Evolutionary conservation across 1,140 invertebrate genomes (phyloP), one percentile per base, ranked within the genome.

Genomic region (Ostrea denselamellosa): DNA sequence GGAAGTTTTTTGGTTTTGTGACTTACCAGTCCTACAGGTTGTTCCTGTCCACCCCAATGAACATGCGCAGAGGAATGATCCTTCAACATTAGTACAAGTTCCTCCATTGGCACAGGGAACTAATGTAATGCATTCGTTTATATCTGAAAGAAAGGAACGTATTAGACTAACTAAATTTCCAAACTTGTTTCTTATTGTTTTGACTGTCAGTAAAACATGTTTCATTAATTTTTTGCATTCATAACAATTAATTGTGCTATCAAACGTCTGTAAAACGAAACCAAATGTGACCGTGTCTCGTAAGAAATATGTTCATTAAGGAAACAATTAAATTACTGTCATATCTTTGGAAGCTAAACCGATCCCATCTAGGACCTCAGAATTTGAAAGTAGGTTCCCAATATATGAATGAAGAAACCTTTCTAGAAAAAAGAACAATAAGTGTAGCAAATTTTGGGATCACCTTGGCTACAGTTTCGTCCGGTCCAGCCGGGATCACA

Each of bases 81-180:
- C 83, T 0, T 83, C 77, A 14, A 81, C 62, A 25, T 71, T 86
- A 2, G 44, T 68, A 83, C 89, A 89, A 0, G 84, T 87, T 17
- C 86, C 86, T 58, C 86, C 86, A 53, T 89, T 87, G 2, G 58
- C 25, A 58, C 89, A 89, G 8, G 89, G 86, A 10, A 14, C 52
- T 28, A 77, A 77, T 12, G 25, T 58, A 19, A 68, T 25, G 51
- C 86, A 87, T 54, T 85, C 68, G 51, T 89, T 88, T 52, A 68
- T 71, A 54, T 54, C 52, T 62, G 54, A n/a, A 85, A 85, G 10
- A n/a, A 25, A 17, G 8, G n/a, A 7, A 62, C 14, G n/a, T 14
- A 0, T 62, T 14, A 19, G 14, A 62, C 58, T n/a, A 62, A 62
- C 7, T 7, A n/a, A 19, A 62, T n/a, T 62, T 62, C 58, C 14